These are phyloP conservation scores for Sebastes umbrosus DNA, from an alignment of 2,797 vertebrate species.

Conservation along the genomic window DNA sequence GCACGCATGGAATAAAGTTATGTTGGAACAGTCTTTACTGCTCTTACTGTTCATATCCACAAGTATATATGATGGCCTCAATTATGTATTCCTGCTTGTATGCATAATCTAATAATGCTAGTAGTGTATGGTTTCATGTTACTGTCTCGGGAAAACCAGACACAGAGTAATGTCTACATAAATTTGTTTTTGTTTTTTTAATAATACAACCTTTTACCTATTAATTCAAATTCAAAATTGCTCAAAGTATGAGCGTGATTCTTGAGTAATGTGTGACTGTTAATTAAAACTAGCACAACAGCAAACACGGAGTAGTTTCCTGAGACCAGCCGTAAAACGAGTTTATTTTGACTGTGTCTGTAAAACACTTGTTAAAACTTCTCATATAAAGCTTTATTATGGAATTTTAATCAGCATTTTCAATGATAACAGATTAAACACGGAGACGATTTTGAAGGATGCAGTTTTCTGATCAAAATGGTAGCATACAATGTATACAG, in stretches of 20 bases:
- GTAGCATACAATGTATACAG: not conserved
- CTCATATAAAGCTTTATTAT: not conserved
- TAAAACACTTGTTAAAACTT: not conserved
- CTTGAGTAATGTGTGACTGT: not conserved
- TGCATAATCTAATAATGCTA: no score
- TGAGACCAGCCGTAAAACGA: not conserved
- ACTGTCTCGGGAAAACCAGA: not conserved
- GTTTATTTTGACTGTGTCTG: not conserved
- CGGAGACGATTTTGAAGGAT: not conserved
- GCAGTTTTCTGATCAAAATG: not conserved
- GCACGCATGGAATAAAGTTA: not conserved
- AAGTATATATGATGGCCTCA: accelerated
- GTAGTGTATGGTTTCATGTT: not conserved
- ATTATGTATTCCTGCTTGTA: not conserved
- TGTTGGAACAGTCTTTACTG: not conserved
- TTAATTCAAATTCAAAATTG: not conserved
- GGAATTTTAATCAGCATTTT: not conserved
- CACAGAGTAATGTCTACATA: not conserved
- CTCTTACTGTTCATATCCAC: not conserved
- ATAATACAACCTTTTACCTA: not conserved
- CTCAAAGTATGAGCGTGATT: not conserved
- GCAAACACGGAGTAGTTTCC: not conserved
- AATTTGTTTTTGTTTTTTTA: not conserved
- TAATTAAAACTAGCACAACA: not conserved
- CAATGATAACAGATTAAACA: not conserved